phyloP scores from a whole-genome alignment of 2,797 vertebrate species.

The Paramormyrops hopkinsi region DNA sequence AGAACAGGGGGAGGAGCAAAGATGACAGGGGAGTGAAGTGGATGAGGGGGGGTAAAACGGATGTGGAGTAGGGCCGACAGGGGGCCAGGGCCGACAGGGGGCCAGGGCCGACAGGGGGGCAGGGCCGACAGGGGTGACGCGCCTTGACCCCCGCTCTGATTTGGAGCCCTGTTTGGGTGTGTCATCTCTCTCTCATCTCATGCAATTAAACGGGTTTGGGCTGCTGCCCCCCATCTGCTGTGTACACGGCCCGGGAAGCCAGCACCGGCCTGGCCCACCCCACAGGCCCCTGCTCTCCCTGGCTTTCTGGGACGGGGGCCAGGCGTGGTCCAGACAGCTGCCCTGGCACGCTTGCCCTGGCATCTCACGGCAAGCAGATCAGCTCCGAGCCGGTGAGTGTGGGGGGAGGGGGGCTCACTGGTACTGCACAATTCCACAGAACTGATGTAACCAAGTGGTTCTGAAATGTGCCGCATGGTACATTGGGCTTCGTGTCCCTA shows the following conservation, averaged over 20 bases:
- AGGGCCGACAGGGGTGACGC: background rate
- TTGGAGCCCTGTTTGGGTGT: background rate
- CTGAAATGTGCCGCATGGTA: too few species aligned
- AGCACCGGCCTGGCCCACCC: background rate
- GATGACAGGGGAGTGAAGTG: background rate
- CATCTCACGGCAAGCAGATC: conserved; percentile 29
- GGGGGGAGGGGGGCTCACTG: background rate
- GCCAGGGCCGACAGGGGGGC: background rate
- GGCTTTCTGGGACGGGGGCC: conserved; percentile 62
- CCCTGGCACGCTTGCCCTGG: conserved; percentile 40
- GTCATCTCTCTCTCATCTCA: conserved; percentile 15
- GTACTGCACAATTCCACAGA: background rate
- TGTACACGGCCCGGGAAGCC: conserved; percentile 47
- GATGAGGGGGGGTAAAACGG: background rate
- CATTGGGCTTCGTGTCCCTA: background rate
- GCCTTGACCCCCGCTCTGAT: background rate
- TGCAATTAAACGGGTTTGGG: conserved; percentile 48
- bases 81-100: background rate
- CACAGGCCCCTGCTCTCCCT: conserved; percentile 42
- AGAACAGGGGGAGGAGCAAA: background rate
- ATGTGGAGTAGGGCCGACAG: background rate
- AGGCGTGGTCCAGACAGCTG: conserved; percentile 57
- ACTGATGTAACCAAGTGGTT: background rate
- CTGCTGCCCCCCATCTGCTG: conserved; percentile 49
- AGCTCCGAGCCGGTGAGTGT: background rate